phyloP scores from a whole-genome alignment of 2,888 invertebrate species.

The Tetragonula carbonaria region DNA sequence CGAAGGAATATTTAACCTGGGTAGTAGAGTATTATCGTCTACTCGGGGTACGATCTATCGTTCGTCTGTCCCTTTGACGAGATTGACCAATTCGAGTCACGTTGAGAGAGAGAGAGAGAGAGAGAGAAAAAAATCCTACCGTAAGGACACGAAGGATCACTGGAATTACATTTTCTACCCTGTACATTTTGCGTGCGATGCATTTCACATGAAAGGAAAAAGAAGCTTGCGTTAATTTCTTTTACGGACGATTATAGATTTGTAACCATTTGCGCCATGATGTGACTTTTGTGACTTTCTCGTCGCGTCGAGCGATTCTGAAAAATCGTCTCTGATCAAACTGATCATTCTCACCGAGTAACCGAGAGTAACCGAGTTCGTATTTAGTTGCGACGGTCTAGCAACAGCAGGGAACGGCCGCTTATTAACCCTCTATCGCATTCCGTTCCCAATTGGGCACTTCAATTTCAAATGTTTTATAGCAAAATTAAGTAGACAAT shows the following conservation, averaged over 20 bases:
- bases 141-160: constrained; percentile 29
- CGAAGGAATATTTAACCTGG: neutral
- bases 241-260: too few relatives aligned
- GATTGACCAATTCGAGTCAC: constrained; percentile 64
- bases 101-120: constrained; percentile 13
- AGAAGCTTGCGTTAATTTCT: neutral
- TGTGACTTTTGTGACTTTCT: neutral
- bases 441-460: too few relatives aligned
- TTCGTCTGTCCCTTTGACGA: constrained; percentile 36
- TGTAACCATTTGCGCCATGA: too few relatives aligned
- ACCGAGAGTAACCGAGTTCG: neutral
- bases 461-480: too few relatives aligned
- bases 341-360: too few relatives aligned
- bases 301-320: neutral
- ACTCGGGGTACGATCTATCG: constrained; percentile 18
- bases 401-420: neutral
- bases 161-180: constrained; percentile 24
- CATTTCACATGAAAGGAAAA: constrained; percentile 42
- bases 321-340: neutral
- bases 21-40: too few relatives aligned
- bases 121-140: constrained; percentile 24
- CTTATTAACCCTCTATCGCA: too few relatives aligned
- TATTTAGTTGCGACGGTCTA: neutral
- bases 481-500: too few relatives aligned
- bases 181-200: constrained; percentile 18